Conservation (phyloP, 92 coral and sea anemone genomes). For the Epizoanthus fatuus region DNA sequence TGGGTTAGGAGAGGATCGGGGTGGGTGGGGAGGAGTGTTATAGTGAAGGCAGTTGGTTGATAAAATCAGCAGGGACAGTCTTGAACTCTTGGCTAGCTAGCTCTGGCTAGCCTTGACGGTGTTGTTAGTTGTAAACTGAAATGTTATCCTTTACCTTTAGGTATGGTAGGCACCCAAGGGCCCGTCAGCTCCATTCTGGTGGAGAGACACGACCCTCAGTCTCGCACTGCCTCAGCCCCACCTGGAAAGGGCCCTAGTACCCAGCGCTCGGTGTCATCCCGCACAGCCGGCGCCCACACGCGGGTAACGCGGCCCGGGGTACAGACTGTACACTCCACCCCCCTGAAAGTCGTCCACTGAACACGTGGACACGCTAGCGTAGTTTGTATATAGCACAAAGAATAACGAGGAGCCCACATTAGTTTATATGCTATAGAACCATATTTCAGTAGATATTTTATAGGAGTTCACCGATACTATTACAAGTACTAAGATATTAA, state of each 20-base stretch:
- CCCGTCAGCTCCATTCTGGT: slow-evolving; percentile 96
- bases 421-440: too few species aligned
- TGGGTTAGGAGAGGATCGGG: too few species aligned
- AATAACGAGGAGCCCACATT: too few species aligned
- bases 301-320: slow-evolving; percentile 78
- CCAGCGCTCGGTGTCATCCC: slow-evolving; percentile 68
- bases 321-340: slow-evolving; percentile 91
- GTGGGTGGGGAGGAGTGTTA: slow-evolving; percentile 74
- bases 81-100: too few species aligned
- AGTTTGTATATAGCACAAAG: too few species aligned
- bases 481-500: too few species aligned
- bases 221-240: slow-evolving; percentile 65
- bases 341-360: slow-evolving; percentile 97
- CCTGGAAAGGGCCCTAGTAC: slow-evolving; percentile 66
- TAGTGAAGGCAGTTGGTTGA: slow-evolving; percentile 91
- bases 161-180: slow-evolving; percentile 92
- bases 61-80: slow-evolving; percentile 81
- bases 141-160: slow-evolving; percentile 18
- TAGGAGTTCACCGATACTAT: too few species aligned
- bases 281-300: slow-evolving; percentile 61
- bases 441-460: too few species aligned
- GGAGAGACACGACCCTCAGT: slow-evolving; percentile 86
- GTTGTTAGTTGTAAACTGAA: not conserved
- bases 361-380: too few species aligned
- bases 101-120: too few species aligned